phyloP scores from a whole-genome alignment of 2,888 invertebrate genomes.

The Tetragonisca angustula region DNA sequence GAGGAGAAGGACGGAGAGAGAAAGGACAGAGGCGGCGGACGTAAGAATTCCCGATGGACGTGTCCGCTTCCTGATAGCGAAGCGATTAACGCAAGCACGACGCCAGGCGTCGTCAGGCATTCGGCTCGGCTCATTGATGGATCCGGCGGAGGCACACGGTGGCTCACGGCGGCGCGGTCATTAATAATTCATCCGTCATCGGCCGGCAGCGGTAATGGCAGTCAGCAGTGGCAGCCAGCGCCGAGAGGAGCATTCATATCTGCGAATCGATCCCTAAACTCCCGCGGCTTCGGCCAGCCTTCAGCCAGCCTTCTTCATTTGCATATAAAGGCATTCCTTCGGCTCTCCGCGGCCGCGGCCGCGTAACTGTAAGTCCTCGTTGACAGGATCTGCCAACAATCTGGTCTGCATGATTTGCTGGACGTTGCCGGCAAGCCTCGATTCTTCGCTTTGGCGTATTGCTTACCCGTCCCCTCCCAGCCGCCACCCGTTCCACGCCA shows the following conservation, averaged over 20 bases:
- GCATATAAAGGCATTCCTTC: slow-evolving; percentile 84
- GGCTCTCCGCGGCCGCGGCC: slow-evolving; percentile 77
- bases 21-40: slow-evolving; percentile 17
- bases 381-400: slow-evolving; percentile 84
- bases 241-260: slow-evolving; percentile 77
- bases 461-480: background rate
- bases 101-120: slow-evolving; percentile 51
- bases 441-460: slow-evolving; percentile 44
- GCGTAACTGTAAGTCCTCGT: slow-evolving; percentile 83
- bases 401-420: slow-evolving; percentile 82
- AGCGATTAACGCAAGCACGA: slow-evolving; percentile 53
- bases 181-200: slow-evolving; percentile 83
- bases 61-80: slow-evolving; percentile 53
- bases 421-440: slow-evolving; percentile 51
- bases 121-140: slow-evolving; percentile 59
- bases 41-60: slow-evolving; percentile 48
- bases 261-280: slow-evolving; percentile 79
- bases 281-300: slow-evolving; percentile 66
- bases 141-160: slow-evolving; percentile 43
- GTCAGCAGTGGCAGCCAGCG: slow-evolving; percentile 53
- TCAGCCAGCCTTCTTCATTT: slow-evolving; percentile 77
- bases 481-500: background rate
- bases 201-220: slow-evolving; percentile 64
- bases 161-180: slow-evolving; percentile 65
- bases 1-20: too few relatives aligned